Evolutionary conservation across 1,140 invertebrate species (phyloP).

Genomic region (Frieseomelitta varia): DNA sequence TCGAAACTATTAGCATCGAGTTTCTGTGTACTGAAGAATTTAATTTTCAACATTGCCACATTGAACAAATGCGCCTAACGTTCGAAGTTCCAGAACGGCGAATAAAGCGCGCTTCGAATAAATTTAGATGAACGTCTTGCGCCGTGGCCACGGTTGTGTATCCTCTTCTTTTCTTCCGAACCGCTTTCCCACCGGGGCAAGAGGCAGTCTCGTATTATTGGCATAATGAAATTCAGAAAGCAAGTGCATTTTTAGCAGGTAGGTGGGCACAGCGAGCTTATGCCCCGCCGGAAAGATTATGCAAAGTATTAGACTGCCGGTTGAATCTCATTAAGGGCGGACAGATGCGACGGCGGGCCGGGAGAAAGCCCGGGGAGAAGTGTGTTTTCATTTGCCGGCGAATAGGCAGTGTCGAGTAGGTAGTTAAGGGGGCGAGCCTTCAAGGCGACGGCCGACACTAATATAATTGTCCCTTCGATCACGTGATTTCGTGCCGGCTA

Average conservation of each 20-base stretch:
- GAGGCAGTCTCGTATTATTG: conserved; percentile 22
- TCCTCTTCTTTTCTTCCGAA: not conserved
- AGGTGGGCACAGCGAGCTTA: conserved; percentile 18
- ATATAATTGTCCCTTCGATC: conserved; percentile 68
- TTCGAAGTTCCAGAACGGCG: too few species aligned
- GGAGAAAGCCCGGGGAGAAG: not conserved
- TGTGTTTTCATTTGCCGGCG: conserved; percentile 43
- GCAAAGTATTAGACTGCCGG: conserved; percentile 49
- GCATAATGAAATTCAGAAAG: conserved; percentile 53
- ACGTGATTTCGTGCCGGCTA: conserved; percentile 68
- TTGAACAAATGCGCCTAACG: too few species aligned
- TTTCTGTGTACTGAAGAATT: not conserved
- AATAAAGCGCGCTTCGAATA: conserved; percentile 37
- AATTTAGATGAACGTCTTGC: conserved; percentile 42
- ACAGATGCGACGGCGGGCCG: not conserved
- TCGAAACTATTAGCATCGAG: too few species aligned
- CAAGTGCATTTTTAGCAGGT: conserved; percentile 38
- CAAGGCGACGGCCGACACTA: conserved; percentile 64
- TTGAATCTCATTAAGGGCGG: conserved; percentile 55
- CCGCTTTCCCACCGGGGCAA: not conserved
- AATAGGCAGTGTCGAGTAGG: conserved; percentile 24
- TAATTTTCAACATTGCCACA: too few species aligned
- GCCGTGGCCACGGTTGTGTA: not conserved
- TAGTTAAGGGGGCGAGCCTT: conserved; percentile 63
- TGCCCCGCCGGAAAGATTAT: conserved; percentile 51